Percentiles rank a stretch among this genome's conserved stretches.
phyloP scores from a whole-genome alignment of 2,113 vertebrate genomes.

The Paracanthobrama guichenoti region DNA sequence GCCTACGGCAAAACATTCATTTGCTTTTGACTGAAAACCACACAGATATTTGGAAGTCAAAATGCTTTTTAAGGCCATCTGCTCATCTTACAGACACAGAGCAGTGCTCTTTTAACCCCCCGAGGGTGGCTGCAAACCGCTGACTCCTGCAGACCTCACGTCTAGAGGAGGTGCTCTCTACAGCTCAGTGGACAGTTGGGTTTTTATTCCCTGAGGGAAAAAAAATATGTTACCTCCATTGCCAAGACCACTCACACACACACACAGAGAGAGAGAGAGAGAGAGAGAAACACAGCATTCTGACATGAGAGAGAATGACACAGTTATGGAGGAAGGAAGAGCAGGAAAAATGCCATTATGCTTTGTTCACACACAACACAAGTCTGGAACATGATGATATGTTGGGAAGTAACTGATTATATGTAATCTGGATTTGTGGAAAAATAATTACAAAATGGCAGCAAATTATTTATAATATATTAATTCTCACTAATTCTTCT shows the following conservation, averaged over 20 bases:
- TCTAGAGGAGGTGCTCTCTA: not conserved
- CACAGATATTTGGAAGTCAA: not conserved
- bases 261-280: not conserved
- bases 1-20: not conserved
- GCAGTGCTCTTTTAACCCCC: slow-evolving; percentile 1
- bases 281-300: not conserved
- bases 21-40: not conserved
- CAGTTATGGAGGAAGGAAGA: not conserved
- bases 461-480: too few species aligned
- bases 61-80: not conserved
- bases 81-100: not conserved
- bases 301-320: not conserved
- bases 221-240: not conserved
- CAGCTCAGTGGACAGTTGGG: not conserved
- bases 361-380: too few species aligned
- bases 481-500: too few species aligned
- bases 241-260: not conserved
- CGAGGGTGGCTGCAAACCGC: not conserved
- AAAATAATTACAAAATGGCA: too few species aligned
- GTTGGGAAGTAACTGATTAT: too few species aligned
- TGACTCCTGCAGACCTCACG: slow-evolving; percentile 9
- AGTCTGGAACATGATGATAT: too few species aligned
- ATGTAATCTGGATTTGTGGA: too few species aligned
- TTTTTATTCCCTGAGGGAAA: not conserved
- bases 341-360: not conserved